These are phyloP conservation scores for Ophthalmolycus amberensis DNA, from an alignment of 2,113 vertebrate genomes.

Conservation along the genomic window DNA sequence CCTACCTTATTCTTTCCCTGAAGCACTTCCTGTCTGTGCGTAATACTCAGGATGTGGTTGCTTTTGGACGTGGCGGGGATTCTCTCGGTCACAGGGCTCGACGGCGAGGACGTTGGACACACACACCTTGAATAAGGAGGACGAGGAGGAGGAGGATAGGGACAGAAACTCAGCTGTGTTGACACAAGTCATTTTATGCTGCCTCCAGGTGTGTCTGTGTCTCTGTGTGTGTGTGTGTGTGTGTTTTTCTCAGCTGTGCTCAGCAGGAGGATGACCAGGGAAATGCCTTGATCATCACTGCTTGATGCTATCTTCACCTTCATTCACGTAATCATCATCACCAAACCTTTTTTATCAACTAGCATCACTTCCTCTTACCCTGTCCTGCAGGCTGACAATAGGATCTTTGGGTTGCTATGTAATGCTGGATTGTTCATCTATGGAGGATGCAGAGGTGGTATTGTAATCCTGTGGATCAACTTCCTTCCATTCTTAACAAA, in stretches of 20 bases:
- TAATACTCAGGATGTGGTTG: slow-evolving; percentile 93
- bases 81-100: slow-evolving; percentile 73
- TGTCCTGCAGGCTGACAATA: slow-evolving; percentile 54
- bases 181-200: slow-evolving; percentile 68
- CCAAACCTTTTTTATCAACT: slow-evolving; percentile 55
- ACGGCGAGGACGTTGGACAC: slow-evolving; percentile 69
- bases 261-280: slow-evolving; percentile 62
- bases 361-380: slow-evolving; percentile 57
- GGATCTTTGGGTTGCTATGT: slow-evolving; percentile 53
- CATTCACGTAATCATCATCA: slow-evolving; percentile 30
- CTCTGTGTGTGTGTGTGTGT: slow-evolving; percentile 7
- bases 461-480: slow-evolving; percentile 69
- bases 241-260: slow-evolving; percentile 72
- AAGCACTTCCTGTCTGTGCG: slow-evolving; percentile 86
- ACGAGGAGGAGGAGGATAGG: slow-evolving; percentile 44
- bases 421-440: slow-evolving; percentile 64
- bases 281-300: slow-evolving; percentile 60
- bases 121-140: slow-evolving; percentile 77
- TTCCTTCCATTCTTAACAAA: slow-evolving; percentile 81
- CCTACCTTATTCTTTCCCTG: slow-evolving; percentile 94
- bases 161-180: slow-evolving; percentile 80
- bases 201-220: slow-evolving; percentile 59
- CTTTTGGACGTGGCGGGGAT: slow-evolving; percentile 77
- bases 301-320: slow-evolving; percentile 49
- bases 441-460: slow-evolving; percentile 71